Evolutionary conservation across 2,888 invertebrate species (phyloP).

Genomic region (Dione juno): DNA sequence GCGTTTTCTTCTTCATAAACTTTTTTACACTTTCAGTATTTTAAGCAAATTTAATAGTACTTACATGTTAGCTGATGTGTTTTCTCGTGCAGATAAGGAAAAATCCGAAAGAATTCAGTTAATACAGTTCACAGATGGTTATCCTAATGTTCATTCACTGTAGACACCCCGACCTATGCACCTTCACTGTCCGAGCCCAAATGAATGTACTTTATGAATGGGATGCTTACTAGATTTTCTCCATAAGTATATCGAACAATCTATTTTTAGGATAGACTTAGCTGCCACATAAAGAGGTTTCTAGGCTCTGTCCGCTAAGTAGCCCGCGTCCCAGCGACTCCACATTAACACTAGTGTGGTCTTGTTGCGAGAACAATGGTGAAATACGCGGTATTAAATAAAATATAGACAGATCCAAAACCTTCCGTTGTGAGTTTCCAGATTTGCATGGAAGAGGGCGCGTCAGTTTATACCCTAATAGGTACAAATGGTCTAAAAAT

Average conservation of each 20-base stretch:
- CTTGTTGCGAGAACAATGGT: slow-evolving; percentile 51
- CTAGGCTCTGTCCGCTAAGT: slow-evolving; percentile 9
- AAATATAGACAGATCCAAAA: slow-evolving; percentile 72
- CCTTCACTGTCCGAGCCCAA: slow-evolving; percentile 70
- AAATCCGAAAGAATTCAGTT: slow-evolving; percentile 33
- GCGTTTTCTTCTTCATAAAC: neutral
- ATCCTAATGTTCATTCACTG: slow-evolving; percentile 54
- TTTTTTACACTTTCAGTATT: neutral
- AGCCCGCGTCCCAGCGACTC: slow-evolving; percentile 15
- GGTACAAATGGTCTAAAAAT: slow-evolving; percentile 80
- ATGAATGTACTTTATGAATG: slow-evolving; percentile 79
- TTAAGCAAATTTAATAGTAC: slow-evolving; percentile 11
- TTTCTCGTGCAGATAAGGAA: slow-evolving; percentile 9
- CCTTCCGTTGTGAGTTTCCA: slow-evolving; percentile 73
- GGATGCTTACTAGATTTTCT: slow-evolving; percentile 62
- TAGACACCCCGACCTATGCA: slow-evolving; percentile 56
- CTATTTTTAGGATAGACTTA: slow-evolving; percentile 69
- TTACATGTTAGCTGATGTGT: slow-evolving; percentile 37
- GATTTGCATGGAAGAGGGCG: slow-evolving; percentile 81
- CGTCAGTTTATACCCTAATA: slow-evolving; percentile 69
- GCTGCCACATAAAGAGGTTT: slow-evolving; percentile 44
- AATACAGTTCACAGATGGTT: slow-evolving; percentile 28
- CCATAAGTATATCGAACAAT: slow-evolving; percentile 61
- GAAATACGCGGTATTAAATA: slow-evolving; percentile 67
- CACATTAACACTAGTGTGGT: slow-evolving; percentile 31